phyloP scores from a whole-genome alignment of 2,113 vertebrate genomes.

The Pavo muticus region DNA sequence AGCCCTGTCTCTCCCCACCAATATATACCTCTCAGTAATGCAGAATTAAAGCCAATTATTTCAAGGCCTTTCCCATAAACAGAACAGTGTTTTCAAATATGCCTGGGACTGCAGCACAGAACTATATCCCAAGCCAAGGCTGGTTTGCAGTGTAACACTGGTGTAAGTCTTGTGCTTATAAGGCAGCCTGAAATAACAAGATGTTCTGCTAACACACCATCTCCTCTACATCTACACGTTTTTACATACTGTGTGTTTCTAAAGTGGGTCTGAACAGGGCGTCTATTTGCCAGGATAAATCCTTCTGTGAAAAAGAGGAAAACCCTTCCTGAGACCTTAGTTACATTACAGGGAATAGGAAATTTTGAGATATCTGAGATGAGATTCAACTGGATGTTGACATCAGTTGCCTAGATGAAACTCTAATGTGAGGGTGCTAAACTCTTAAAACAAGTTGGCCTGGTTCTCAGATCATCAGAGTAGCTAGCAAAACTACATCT shows the following conservation, averaged over 20 bases:
- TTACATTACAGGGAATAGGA: background rate
- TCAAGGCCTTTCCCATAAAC: background rate
- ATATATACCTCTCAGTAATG: background rate
- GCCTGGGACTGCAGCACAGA: background rate
- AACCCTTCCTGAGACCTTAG: background rate
- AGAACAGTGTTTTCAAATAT: background rate
- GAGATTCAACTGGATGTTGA: background rate
- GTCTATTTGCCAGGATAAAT: background rate
- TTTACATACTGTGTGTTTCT: background rate
- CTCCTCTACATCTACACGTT: background rate
- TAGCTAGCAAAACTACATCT: background rate
- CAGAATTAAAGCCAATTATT: background rate
- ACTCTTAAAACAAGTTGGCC: background rate
- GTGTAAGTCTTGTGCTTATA: background rate
- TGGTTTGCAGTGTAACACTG: background rate
- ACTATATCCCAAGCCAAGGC: background rate
- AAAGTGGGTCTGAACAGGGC: background rate
- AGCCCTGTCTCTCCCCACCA: background rate
- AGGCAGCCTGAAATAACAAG: background rate
- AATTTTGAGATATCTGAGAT: background rate
- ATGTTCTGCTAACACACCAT: background rate
- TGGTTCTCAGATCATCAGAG: background rate
- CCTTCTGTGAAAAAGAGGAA: background rate
- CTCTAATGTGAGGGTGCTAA: background rate
- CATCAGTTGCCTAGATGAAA: background rate